These are phyloP conservation scores for Melanotaenia duboulayi DNA, from an alignment of 2,113 vertebrate genomes.

Conservation along the genomic window DNA sequence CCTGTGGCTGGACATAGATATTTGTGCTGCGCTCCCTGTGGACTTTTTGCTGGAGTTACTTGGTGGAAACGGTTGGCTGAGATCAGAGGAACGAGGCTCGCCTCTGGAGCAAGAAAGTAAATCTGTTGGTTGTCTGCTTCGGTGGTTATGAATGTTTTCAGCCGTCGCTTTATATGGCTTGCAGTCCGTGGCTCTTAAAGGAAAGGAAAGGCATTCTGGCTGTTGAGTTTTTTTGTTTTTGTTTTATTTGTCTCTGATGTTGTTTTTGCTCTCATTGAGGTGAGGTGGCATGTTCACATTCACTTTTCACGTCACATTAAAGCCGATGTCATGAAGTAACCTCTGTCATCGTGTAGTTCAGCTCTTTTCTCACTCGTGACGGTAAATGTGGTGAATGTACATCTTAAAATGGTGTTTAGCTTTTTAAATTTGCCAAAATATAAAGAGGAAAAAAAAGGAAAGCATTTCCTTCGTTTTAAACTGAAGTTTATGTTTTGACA, in stretches of 20 bases:
- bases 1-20: conserved; percentile 74
- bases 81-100: conserved; percentile 77
- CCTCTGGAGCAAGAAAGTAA: conserved; percentile 86
- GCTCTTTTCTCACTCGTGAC: background rate
- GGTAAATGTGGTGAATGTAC: background rate
- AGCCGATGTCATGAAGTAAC: conserved; percentile 35
- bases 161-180: conserved; percentile 75
- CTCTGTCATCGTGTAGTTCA: conserved; percentile 25
- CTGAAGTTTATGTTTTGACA: conserved; percentile 68
- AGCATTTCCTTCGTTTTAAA: conserved; percentile 50
- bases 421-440: conserved; percentile 19
- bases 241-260: conserved; percentile 16
- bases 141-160: conserved; percentile 83
- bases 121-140: conserved; percentile 82
- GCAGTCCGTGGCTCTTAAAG: conserved; percentile 75
- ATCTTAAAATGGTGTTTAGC: conserved; percentile 10
- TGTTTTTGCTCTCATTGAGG: conserved; percentile 38
- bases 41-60: conserved; percentile 82
- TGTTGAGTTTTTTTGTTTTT: conserved; percentile 23
- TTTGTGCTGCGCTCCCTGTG: conserved; percentile 43
- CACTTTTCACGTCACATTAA: conserved; percentile 50
- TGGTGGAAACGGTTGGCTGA: conserved; percentile 76
- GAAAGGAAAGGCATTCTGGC: conserved; percentile 62
- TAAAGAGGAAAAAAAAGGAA: background rate
- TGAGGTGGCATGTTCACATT: conserved; percentile 28